Evolutionary conservation across 2,797 vertebrate species (phyloP), one percentile per base, ranked within the genome.

Genomic region (Philypnodon macrostomus): DNA sequence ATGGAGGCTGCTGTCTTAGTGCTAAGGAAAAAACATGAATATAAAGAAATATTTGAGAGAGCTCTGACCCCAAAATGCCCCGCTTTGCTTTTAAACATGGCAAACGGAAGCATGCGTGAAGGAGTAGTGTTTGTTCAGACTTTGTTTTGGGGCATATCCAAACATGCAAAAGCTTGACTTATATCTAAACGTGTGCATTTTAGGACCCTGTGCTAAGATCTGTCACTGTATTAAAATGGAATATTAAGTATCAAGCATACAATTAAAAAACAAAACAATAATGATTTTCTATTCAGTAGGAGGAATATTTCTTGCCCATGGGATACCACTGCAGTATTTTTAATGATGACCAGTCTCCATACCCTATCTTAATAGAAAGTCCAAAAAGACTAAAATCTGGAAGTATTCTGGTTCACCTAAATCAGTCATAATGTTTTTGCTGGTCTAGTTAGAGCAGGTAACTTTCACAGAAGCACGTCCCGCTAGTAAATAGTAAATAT

Each of bases 1-100:
- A 85, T 55, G 73, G 75, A 79, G 46, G 74, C 41, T 64, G 81
- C 60, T 62, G 79, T 77, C 60, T 82, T 79, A 54, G 58, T 76
- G 65, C 83, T 87, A 55, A 34, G 48, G 65, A 65, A 73, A 67
- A 79, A 48, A 84, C 47, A 85, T 2, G 65, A 60, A 58, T 37
- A 81, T 62, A 86, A 70, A 48, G 58, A 65, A 58, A 57, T 1
- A 55, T 63, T 65, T 83, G 73, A 81, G 76, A 73, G 29, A 46
- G 24, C 23, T 36, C 59, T 75, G 50, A 68, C 53, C 67, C 63
- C 37, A 11, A 24, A 44, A 41, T 37, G 50, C 63, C 58, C 73
- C 58, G 15, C 23, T 27, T 17, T 31, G 32, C 15, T 50, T 42
- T 6, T 23, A 39, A 51, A 52, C 39, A 30, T 16, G 16, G 47